These are phyloP conservation scores for Poeciliopsis retropinna DNA, from an alignment of 2,113 vertebrate species.

Conservation along the genomic window DNA sequence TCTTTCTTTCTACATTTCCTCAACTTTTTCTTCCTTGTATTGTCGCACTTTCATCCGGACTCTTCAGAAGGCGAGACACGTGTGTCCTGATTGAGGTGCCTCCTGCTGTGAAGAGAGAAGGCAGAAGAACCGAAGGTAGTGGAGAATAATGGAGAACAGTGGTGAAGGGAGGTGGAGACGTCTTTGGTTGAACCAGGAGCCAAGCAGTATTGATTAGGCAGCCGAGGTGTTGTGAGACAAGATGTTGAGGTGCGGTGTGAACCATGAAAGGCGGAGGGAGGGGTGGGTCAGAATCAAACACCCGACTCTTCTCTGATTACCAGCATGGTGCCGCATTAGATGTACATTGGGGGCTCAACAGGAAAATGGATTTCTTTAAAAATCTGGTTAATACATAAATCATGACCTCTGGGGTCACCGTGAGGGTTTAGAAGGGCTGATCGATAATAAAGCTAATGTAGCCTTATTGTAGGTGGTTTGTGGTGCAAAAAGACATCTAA, in stretches of 20 bases:
- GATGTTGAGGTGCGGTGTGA: constrained; percentile 58
- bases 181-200: constrained; percentile 58
- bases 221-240: constrained; percentile 70
- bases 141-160: constrained; percentile 28
- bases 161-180: constrained; percentile 41
- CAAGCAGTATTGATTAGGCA: constrained; percentile 70
- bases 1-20: constrained; percentile 35
- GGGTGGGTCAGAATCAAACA: constrained; percentile 68
- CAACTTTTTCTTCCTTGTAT: constrained; percentile 51
- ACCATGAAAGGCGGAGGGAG: constrained; percentile 36
- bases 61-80: constrained; percentile 63
- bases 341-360: constrained; percentile 65
- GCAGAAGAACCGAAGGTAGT: constrained; percentile 37
- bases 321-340: constrained; percentile 70
- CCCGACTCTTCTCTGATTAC: constrained; percentile 75
- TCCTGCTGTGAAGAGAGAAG: constrained; percentile 69
- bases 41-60: constrained; percentile 74
- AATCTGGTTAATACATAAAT: constrained; percentile 82
- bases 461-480: constrained; percentile 60
- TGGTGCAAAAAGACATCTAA: constrained; percentile 56
- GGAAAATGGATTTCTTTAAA: constrained; percentile 79
- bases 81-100: constrained; percentile 60
- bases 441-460: constrained; percentile 75
- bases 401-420: constrained; percentile 80
- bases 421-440: constrained; percentile 65